phyloP scores from a whole-genome alignment of 2,113 vertebrate species.

The Glaucidium brasilianum region DNA sequence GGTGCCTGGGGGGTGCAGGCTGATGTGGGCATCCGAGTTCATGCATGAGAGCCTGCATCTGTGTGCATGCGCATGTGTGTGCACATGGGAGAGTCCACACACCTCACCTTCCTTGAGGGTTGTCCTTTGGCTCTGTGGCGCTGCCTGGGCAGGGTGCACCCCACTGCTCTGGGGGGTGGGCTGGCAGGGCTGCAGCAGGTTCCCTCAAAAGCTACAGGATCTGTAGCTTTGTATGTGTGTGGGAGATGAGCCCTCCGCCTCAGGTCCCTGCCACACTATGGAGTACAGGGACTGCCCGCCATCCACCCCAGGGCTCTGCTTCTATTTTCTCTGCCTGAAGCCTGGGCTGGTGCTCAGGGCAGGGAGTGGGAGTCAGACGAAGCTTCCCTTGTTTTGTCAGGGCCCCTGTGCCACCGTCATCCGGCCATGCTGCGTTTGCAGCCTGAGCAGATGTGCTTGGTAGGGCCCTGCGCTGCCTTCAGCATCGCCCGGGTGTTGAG shows the following conservation, averaged over 20 bases:
- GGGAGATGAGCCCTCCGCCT: fast-evolving
- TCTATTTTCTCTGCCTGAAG: not conserved
- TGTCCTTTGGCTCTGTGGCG: not conserved
- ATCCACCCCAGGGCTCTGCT: not conserved
- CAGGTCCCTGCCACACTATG: not conserved
- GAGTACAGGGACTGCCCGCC: not conserved
- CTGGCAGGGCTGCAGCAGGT: not conserved
- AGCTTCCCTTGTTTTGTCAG: not conserved
- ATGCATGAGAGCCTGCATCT: not conserved
- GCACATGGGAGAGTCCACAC: not conserved
- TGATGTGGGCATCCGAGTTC: not conserved
- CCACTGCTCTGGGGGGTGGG: not conserved
- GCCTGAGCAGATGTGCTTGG: not conserved
- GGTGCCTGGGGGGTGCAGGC: not conserved
- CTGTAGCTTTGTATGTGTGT: not conserved
- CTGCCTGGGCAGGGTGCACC: not conserved
- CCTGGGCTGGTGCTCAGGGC: not conserved
- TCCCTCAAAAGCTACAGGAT: not conserved
- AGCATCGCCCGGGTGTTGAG: not conserved
- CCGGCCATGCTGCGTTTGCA: fast-evolving
- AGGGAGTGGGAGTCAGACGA: not conserved
- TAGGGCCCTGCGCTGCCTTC: not conserved
- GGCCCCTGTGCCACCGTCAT: not conserved
- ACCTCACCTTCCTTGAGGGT: fast-evolving
- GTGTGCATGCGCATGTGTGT: fast-evolving